Evolutionary conservation across 53 echinoderm and acorn worm species (phyloP), one percentile per base, ranked within the genome.

Genomic region (Paelopatides confundens): DNA sequence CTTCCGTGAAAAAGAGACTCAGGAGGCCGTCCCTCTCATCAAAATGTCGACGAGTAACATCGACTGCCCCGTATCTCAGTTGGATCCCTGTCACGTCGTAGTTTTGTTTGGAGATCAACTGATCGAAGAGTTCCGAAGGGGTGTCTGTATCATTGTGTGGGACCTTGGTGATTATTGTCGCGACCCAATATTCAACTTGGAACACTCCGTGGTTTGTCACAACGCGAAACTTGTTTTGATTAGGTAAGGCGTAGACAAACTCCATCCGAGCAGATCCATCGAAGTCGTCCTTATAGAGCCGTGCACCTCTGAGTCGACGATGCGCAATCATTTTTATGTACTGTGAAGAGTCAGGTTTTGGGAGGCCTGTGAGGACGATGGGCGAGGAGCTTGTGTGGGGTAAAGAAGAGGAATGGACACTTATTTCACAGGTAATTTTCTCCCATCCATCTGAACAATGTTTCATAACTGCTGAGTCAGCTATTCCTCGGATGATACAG

Each of bases 401-500:
- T 21, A 6, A 3, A 58, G 58, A 58, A 23, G 58, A 53, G 0
- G n/a, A 5, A 5, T 17, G 6, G 43, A 43, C 43, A n/a, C 58
- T 23, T 58, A 58, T 58, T 58, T 58, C 58, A 58, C 58, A 58
- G 58, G 17, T 58, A 58, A 76, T 40, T 13, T 39, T 28, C 28
- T 76, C 76, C 43, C 43, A 39, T 8, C 76, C 47, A 11, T 40
- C 76, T n/a, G 43, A 43, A 13, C 76, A 76, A 23, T 76, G 76
- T 76, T 28, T 46, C 76, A 76, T 76, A 26, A 76, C 47, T 23
- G 76, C 76, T 11, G 76, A 76, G 47, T 40, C 47, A 3, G 76
- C 26, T 26, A 21, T 13, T 15, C 47, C 76, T 76, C 76, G 18
- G 48, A 21, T 43, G 28, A 76, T 47, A 28, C 76, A 76, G 47